Evolutionary conservation across 35 echinoderm and acorn worm species (phyloP), one percentile per base, ranked within the genome.

Genomic region (Acanthaster planci): DNA sequence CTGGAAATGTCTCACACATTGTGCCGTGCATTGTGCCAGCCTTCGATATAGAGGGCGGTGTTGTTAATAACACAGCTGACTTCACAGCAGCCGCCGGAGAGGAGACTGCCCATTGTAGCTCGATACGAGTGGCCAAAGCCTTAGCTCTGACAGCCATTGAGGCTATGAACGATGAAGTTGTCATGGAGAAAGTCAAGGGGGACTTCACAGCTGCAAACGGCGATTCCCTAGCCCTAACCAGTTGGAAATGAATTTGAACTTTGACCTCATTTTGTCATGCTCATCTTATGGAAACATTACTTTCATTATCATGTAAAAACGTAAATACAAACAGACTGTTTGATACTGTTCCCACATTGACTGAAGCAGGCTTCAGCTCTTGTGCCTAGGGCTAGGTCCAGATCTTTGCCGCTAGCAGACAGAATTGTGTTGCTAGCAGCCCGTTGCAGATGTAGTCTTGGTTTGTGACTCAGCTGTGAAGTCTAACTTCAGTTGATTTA

Each of bases 1-100:
- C 87, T 1, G 92, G 92, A 2, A 93, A 93, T 39, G 86, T 93
- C 34, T 93, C 92, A 0, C 92, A 93, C 12, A 81, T 93, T 39
- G 82, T 93, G 51, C 86, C 92, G 0, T 78, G 55, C 60, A 85
- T 93, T 1, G 67, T 82, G 5, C 92, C 92, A 47, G 75, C 86
- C 0, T 93, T 40, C 34, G 87, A 76, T 29, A 89, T 89, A 19
- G 91, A 77, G 18, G 42, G 37, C 18, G 55, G 67, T 67, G 86
- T 82, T 12, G 55, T 18, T 12, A 83, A 84, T 21, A 81, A 93
- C 39, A 85, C 92, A 8, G 52, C 82, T 2, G 75, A 67, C 7
- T 93, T 93, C 54, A 58, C 92, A 17, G 82, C 84, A 55, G 56
- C 80, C 6, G 80, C 80, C 5, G 92, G 92, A 8, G 84, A 81